Conservation (phyloP, 2,888 invertebrate genomes). For the Parnassius orleans region DNA sequence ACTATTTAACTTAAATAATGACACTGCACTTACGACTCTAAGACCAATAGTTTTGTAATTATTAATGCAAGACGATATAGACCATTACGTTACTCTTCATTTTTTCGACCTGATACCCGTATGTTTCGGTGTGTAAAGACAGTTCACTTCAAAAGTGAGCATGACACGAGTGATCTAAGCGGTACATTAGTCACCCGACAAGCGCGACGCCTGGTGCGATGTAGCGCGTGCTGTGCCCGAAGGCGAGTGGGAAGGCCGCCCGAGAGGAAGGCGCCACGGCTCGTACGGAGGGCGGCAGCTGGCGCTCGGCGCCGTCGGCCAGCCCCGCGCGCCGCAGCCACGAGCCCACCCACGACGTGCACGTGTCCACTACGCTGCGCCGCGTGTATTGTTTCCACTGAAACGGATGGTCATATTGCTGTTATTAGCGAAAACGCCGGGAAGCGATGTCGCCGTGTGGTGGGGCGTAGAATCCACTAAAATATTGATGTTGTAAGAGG, state of each 20-base stretch:
- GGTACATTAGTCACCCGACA: conserved; percentile 85
- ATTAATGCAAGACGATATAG: no score
- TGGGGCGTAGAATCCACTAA: no score
- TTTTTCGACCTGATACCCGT: no score
- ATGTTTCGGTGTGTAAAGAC: no score
- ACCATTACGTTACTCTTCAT: no score
- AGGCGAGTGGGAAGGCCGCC: conserved; percentile 95
- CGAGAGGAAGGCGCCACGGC: conserved; percentile 83
- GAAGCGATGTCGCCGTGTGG: no score
- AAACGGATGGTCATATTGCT: conserved; percentile 1
- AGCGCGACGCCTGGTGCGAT: conserved; percentile 90
- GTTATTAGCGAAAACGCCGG: no score
- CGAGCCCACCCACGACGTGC: conserved; percentile 71
- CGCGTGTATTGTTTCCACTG: conserved; percentile 84
- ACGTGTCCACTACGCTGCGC: conserved; percentile 74
- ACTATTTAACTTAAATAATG: no score
- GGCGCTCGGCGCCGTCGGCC: conserved; percentile 73
- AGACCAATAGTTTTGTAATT: no score
- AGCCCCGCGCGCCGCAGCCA: conserved; percentile 63
- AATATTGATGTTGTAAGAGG: no score
- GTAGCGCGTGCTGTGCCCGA: conserved; percentile 94
- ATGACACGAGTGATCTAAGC: background rate
- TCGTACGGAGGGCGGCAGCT: conserved; percentile 86
- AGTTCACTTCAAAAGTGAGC: no score
- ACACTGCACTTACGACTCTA: no score